phyloP scores from a whole-genome alignment of 2,797 vertebrate genomes.

The Hypotaenidia philippensis region DNA sequence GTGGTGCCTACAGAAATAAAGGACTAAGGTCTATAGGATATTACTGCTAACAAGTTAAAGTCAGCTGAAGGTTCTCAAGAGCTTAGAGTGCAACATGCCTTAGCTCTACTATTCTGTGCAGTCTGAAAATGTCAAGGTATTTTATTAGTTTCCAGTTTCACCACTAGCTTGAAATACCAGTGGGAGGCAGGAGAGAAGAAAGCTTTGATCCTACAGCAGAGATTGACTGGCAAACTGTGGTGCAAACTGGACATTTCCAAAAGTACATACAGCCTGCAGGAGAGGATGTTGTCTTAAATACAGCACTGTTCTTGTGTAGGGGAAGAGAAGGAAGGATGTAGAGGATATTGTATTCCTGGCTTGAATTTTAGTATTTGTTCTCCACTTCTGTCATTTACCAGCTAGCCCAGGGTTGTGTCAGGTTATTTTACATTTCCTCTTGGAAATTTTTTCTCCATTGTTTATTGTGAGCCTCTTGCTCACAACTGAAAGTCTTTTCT shows the following conservation, averaged over 20 bases:
- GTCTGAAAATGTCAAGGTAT: neutral
- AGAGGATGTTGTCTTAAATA: neutral
- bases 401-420: neutral
- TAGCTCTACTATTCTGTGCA: neutral
- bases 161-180: neutral
- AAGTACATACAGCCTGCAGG: neutral
- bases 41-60: neutral
- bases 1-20: neutral
- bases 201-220: neutral
- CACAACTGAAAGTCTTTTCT: neutral
- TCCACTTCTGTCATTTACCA: neutral
- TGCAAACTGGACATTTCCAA: neutral
- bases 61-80: neutral
- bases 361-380: constrained; percentile 30
- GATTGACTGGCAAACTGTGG: neutral
- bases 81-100: neutral
- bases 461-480: constrained; percentile 1
- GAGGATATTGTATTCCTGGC: neutral
- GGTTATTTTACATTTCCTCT: constrained; percentile 31
- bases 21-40: neutral
- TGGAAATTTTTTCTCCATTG: constrained; percentile 6
- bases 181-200: neutral
- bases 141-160: neutral
- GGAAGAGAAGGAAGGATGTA: constrained; percentile 43
- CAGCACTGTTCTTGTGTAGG: neutral